Conservation (phyloP, 2,113 vertebrate genomes). For the Butastur rufipennis region DNA sequence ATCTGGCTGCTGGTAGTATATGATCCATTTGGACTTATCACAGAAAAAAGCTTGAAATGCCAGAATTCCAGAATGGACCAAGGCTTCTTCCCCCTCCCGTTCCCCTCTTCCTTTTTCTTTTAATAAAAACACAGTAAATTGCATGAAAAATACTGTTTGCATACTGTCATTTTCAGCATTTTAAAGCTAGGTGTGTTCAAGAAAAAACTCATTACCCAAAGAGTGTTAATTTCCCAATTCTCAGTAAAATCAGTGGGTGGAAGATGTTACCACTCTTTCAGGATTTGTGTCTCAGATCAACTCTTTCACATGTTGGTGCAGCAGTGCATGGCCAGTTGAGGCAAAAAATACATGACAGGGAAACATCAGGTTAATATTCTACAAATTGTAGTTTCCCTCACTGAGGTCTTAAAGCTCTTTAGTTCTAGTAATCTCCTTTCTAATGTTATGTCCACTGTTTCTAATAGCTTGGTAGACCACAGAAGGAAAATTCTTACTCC, state of each 20-base stretch:
- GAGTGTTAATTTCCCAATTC: neutral
- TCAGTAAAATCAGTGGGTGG: neutral
- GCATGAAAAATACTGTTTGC: neutral
- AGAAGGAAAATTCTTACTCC: constrained; percentile 38
- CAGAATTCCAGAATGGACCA: neutral
- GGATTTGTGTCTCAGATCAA: neutral
- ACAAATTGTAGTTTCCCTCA: neutral
- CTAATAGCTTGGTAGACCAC: constrained; percentile 22
- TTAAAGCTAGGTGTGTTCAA: neutral
- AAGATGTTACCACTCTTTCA: neutral
- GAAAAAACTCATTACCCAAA: neutral
- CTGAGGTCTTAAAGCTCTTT: neutral
- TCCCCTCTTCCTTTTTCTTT: neutral
- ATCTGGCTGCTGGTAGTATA: neutral
- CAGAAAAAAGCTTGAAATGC: neutral
- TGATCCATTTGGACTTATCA: neutral
- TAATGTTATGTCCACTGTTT: constrained; percentile 1
- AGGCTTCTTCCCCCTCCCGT: too few species aligned
- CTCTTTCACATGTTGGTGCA: neutral
- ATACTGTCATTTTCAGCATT: neutral
- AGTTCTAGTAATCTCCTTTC: neutral
- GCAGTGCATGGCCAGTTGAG: neutral
- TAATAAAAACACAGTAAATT: neutral
- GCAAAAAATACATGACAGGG: neutral
- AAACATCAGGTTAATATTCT: neutral